Conservation (phyloP, 2,797 vertebrate genomes). For the Vultur gryphus region DNA sequence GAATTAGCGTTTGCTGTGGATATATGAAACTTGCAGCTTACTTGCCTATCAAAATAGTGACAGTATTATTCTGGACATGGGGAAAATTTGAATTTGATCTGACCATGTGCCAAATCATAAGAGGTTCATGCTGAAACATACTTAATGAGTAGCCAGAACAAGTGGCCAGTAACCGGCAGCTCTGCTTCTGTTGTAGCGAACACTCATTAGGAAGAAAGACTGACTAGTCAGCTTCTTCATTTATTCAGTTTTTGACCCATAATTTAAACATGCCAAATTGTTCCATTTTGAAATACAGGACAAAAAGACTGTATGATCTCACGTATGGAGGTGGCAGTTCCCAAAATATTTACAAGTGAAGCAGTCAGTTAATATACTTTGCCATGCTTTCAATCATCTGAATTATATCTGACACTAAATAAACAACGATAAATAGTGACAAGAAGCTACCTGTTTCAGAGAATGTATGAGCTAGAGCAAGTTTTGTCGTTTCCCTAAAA, state of each 20-base stretch:
- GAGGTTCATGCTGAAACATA: neutral
- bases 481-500: neutral
- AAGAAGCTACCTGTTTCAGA: neutral
- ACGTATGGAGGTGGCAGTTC: neutral
- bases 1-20: neutral
- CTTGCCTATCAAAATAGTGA: neutral
- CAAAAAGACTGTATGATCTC: neutral
- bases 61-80: neutral
- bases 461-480: neutral
- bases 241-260: neutral
- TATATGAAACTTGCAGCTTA: neutral
- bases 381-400: neutral
- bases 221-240: neutral
- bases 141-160: slow-evolving; percentile 34
- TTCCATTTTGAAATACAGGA: neutral
- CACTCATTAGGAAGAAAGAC: slow-evolving; percentile 10
- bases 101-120: neutral
- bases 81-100: neutral
- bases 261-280: neutral
- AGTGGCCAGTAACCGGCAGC: slow-evolving; percentile 24
- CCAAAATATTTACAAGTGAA: neutral
- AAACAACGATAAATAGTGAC: neutral
- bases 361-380: neutral
- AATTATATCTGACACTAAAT: neutral
- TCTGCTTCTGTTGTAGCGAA: neutral